A percentile compares a stretch with the other conserved stretches of the same genome.
Conservation (phyloP, 64 coral and sea anemone species). For the Montipora sp. region DNA sequence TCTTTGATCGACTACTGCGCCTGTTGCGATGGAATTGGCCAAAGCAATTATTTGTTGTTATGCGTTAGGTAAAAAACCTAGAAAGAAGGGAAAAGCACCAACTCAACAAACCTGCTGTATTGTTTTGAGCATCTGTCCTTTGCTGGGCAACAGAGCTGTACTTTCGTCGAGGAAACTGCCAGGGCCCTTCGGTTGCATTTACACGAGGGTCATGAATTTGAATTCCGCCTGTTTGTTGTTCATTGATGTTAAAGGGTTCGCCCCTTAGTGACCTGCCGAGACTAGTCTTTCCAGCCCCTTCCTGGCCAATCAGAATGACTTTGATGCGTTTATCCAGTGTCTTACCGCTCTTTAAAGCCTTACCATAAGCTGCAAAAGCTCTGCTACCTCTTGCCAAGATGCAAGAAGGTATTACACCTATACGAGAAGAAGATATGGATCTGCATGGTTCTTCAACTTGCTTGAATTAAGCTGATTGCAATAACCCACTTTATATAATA, state of each 20-base stretch:
- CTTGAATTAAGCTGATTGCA: too few relatives aligned
- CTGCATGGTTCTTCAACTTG: background rate
- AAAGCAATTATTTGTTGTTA: too few relatives aligned
- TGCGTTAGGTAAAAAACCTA: too few relatives aligned
- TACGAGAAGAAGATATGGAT: background rate
- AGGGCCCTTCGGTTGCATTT: background rate
- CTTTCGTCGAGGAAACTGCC: background rate
- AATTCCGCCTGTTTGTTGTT: background rate
- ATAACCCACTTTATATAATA: too few relatives aligned
- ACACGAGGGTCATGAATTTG: background rate
- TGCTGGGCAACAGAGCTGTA: background rate
- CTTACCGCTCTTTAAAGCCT: slow-evolving; percentile 40
- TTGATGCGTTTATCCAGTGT: slow-evolving; percentile 18
- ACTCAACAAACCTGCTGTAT: too few relatives aligned
- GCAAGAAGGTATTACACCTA: background rate
- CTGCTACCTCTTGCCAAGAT: background rate
- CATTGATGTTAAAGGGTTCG: background rate
- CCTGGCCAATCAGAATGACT: slow-evolving; percentile 58
- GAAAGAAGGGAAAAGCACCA: too few relatives aligned
- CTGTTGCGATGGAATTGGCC: too few relatives aligned
- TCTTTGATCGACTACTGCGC: too few relatives aligned
- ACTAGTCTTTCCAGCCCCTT: slow-evolving; percentile 53
- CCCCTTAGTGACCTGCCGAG: slow-evolving; percentile 22
- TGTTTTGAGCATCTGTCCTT: too few relatives aligned
- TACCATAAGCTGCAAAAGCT: slow-evolving; percentile 18